These are phyloP conservation scores for Camponotus floridanus DNA, from an alignment of 1,140 invertebrate genomes.

Conservation along the genomic window DNA sequence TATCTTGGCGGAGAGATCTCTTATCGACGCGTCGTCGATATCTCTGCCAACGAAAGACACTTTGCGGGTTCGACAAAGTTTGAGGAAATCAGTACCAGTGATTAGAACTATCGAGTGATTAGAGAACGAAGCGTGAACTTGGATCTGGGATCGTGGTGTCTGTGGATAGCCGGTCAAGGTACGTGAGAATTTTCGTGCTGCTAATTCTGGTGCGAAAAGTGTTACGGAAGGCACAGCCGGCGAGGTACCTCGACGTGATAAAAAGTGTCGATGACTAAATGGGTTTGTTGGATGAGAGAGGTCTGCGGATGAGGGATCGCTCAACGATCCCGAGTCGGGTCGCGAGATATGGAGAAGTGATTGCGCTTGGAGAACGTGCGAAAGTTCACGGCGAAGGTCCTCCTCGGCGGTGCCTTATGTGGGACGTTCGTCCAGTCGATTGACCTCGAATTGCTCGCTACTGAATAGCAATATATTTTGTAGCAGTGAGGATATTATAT, in stretches of 20 bases:
- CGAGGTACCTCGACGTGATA: constrained; percentile 33
- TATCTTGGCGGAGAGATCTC: constrained; percentile 56
- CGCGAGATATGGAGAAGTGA: constrained; percentile 23
- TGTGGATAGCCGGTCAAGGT: constrained; percentile 71
- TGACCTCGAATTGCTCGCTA: constrained; percentile 24
- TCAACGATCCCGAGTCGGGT: constrained; percentile 43
- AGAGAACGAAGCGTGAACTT: constrained; percentile 43
- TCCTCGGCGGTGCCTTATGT: constrained; percentile 59
- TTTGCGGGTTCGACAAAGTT: constrained; percentile 36
- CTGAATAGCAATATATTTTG: neutral
- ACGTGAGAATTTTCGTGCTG: constrained; percentile 63
- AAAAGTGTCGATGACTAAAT: constrained; percentile 48
- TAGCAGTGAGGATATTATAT: constrained; percentile 7
- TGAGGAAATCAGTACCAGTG: constrained; percentile 39
- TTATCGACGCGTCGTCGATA: constrained; percentile 21
- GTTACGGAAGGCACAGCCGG: constrained; percentile 39
- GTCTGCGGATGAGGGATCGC: constrained; percentile 22
- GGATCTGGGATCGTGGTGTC: constrained; percentile 28
- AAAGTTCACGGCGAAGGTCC: constrained; percentile 57
- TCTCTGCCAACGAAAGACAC: constrained; percentile 36
- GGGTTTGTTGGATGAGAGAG: constrained; percentile 30
- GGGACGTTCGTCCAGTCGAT: constrained; percentile 27
- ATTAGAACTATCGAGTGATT: constrained; percentile 67
- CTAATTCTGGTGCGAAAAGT: constrained; percentile 10
- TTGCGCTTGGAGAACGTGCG: constrained; percentile 13